phyloP scores from a whole-genome alignment of 2,113 vertebrate species.

The Marmota monax region DNA sequence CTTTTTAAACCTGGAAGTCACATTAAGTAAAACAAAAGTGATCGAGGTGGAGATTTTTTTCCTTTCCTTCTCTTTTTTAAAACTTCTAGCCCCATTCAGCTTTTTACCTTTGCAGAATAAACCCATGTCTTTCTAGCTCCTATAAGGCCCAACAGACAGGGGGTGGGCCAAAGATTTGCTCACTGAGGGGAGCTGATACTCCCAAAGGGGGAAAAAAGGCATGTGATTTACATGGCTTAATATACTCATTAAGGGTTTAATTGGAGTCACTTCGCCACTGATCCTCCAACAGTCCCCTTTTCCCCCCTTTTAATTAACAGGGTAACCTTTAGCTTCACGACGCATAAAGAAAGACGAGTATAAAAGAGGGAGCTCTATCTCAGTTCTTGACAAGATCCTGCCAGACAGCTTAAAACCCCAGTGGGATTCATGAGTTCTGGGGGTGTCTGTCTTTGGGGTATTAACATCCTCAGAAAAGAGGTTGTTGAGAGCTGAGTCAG shows the following conservation, averaged over 20 bases:
- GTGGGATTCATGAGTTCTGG: constrained; percentile 50
- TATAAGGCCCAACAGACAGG: not conserved
- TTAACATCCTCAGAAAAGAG: constrained; percentile 45
- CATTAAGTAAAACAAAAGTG: not conserved
- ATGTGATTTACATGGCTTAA: constrained; percentile 79
- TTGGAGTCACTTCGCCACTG: constrained; percentile 77
- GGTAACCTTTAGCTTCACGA: constrained; percentile 70
- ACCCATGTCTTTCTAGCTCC: constrained; percentile 4
- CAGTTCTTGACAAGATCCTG: constrained; percentile 58
- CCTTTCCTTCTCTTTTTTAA: constrained; percentile 30
- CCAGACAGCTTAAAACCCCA: constrained; percentile 63
- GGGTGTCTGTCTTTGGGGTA: constrained; percentile 29
- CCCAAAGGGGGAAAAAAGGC: constrained; percentile 54
- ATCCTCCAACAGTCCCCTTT: constrained; percentile 50
- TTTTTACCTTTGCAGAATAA: constrained; percentile 9
- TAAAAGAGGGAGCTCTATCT: constrained; percentile 17
- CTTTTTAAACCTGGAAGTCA: not conserved
- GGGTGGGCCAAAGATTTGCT: constrained; percentile 42
- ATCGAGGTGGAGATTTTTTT: not conserved
- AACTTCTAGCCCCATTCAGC: not conserved
- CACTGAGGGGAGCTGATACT: constrained; percentile 58
- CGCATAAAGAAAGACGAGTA: constrained; percentile 72
- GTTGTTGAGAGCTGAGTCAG: not conserved
- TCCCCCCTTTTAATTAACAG: constrained; percentile 68
- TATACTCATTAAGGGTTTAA: constrained; percentile 79